phyloP scores from a whole-genome alignment of 2,113 vertebrate species.

The Triplophysa siluroides region DNA sequence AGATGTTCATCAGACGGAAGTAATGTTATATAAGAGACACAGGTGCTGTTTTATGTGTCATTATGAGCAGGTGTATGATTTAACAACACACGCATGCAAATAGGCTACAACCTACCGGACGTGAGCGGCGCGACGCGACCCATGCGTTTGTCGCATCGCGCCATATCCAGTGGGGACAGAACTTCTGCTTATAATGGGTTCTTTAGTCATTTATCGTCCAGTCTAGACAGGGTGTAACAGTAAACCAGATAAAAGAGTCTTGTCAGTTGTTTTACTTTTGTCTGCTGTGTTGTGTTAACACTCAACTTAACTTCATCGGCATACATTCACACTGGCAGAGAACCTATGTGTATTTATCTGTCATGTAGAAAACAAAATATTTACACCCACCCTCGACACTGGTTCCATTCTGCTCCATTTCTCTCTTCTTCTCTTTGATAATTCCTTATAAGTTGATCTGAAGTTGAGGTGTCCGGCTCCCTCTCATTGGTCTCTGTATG shows the following conservation, averaged over 20 bases:
- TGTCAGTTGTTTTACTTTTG: too few relatives aligned
- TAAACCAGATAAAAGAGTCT: too few relatives aligned
- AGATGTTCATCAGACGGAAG: neutral
- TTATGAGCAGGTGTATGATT: neutral
- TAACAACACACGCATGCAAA: neutral
- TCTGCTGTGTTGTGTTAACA: too few relatives aligned
- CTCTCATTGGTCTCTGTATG: constrained; percentile 7
- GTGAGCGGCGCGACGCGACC: too few relatives aligned
- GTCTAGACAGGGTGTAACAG: too few relatives aligned
- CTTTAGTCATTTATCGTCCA: too few relatives aligned
- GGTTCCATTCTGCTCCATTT: neutral
- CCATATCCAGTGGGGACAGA: too few relatives aligned
- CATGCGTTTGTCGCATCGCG: too few relatives aligned
- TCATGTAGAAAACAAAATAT: constrained; percentile 7
- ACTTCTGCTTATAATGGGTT: too few relatives aligned
- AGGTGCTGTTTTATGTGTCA: neutral
- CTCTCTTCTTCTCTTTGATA: neutral
- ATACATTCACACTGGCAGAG: too few relatives aligned
- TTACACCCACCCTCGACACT: constrained; percentile 43
- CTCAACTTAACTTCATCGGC: too few relatives aligned
- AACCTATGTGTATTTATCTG: neutral
- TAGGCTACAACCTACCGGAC: neutral
- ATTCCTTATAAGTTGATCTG: neutral
- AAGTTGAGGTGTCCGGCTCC: neutral
- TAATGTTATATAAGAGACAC: neutral